Percentiles rank a stretch among this genome's conserved stretches.
phyloP scores from a whole-genome alignment of 2,797 vertebrate genomes.

The Pipistrellus nathusii region DNA sequence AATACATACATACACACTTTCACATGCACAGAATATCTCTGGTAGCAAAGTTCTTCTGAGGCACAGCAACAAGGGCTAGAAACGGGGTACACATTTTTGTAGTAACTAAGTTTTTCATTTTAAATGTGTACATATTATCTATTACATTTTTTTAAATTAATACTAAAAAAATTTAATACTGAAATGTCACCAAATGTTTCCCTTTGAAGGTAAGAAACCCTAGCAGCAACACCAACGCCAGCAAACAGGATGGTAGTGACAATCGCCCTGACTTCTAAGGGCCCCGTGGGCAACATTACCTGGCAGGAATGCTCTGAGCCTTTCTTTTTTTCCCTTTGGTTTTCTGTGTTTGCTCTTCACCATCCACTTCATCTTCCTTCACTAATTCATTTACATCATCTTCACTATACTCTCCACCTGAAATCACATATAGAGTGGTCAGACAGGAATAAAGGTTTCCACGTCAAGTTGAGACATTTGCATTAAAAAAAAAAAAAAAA shows the following conservation, averaged over 20 bases:
- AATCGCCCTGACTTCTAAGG: background rate
- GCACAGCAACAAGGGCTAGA: background rate
- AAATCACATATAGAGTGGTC: slow-evolving; percentile 66
- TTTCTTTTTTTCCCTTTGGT: slow-evolving; percentile 85
- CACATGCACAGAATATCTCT: background rate
- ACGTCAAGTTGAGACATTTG: slow-evolving; percentile 43
- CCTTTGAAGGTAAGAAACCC: background rate
- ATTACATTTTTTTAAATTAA: slow-evolving; percentile 14
- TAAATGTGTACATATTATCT: background rate
- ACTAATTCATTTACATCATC: slow-evolving; percentile 95
- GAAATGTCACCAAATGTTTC: slow-evolving; percentile 57
- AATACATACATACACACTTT: background rate
- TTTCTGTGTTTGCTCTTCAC: slow-evolving; percentile 68
- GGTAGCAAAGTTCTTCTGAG: background rate
- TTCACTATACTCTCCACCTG: slow-evolving; percentile 96
- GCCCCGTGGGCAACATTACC: slow-evolving; percentile 58
- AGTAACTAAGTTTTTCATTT: slow-evolving; percentile 7
- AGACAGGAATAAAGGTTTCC: slow-evolving; percentile 45
- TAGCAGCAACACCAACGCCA: background rate
- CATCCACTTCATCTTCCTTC: slow-evolving; percentile 91
- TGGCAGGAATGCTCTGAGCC: slow-evolving; percentile 45
- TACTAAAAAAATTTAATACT: slow-evolving; percentile 42
- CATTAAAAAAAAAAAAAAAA: background rate
- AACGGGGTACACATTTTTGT: background rate
- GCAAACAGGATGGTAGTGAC: background rate